A percentile compares a stretch with the other conserved stretches of the same genome.
phyloP scores from a whole-genome alignment of 2,797 vertebrate genomes.

The Atherinosoma microstoma region DNA sequence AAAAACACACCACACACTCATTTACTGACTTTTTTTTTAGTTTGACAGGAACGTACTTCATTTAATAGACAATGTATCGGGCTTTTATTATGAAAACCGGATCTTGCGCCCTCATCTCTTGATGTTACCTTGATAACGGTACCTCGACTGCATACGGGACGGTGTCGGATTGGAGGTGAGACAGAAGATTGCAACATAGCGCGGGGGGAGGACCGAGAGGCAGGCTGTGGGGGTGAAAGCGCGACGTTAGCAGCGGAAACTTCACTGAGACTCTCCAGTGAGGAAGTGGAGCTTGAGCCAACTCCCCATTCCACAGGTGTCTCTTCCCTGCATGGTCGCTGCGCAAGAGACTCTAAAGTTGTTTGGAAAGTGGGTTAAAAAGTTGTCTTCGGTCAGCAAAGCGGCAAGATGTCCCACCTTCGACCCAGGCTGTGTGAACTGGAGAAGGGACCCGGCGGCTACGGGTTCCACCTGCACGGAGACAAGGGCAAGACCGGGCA shows the following conservation, averaged over 20 bases:
- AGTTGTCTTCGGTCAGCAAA: conserved; percentile 2
- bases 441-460: conserved; percentile 87
- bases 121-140: background rate
- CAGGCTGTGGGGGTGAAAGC: conserved; percentile 17
- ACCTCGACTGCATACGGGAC: background rate
- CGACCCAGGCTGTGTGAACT: conserved; percentile 88
- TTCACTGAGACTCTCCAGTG: conserved; percentile 13
- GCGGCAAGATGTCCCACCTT: conserved; percentile 67
- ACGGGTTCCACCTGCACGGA: conserved; percentile 96
- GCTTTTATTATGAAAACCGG: conserved; percentile 45
- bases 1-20: too few species aligned
- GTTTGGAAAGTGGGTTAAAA: background rate
- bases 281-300: conserved; percentile 49
- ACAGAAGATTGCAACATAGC: conserved; percentile 27
- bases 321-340: background rate
- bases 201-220: conserved; percentile 25
- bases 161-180: conserved; percentile 2
- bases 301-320: conserved; percentile 51
- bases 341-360: background rate
- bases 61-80: too few species aligned
- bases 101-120: background rate
- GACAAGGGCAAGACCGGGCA: conserved; percentile 92
- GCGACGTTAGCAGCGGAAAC: conserved; percentile 21
- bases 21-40: too few species aligned
- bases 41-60: too few species aligned